Conservation (phyloP, 2,888 invertebrate species). For the Euclidia mi region DNA sequence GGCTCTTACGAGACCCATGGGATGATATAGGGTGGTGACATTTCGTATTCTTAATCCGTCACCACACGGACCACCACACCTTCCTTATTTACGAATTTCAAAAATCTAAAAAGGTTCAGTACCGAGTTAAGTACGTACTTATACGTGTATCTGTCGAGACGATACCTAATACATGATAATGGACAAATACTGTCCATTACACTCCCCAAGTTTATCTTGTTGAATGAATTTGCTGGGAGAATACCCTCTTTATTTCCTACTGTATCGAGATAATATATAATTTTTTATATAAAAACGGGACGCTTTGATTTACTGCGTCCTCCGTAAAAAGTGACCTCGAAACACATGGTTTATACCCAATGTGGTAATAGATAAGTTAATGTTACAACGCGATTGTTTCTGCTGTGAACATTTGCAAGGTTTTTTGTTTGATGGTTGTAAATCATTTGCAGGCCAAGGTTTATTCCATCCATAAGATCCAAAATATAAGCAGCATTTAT, state of each 20-base stretch:
- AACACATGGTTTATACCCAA: slow-evolving; percentile 33
- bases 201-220: slow-evolving; percentile 67
- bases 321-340: slow-evolving; percentile 58
- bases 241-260: slow-evolving; percentile 63
- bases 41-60: too few relatives aligned
- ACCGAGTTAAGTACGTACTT: neutral
- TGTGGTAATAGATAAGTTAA: slow-evolving; percentile 3
- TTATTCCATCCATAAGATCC: too few relatives aligned
- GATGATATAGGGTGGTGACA: too few relatives aligned
- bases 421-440: too few relatives aligned
- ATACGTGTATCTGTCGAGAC: slow-evolving; percentile 22
- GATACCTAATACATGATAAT: slow-evolving; percentile 74
- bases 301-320: slow-evolving; percentile 69
- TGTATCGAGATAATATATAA: slow-evolving; percentile 60
- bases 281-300: slow-evolving; percentile 66
- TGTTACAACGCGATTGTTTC: neutral
- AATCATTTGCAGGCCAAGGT: too few relatives aligned
- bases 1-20: too few relatives aligned
- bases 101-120: neutral
- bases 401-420: neutral
- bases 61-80: too few relatives aligned
- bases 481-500: too few relatives aligned
- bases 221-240: slow-evolving; percentile 66
- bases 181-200: slow-evolving; percentile 75
- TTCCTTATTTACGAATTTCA: neutral